Base-by-base conservation (phyloP, 2,888 invertebrate genomes). In the Tromatobia lineatoria region DNA sequence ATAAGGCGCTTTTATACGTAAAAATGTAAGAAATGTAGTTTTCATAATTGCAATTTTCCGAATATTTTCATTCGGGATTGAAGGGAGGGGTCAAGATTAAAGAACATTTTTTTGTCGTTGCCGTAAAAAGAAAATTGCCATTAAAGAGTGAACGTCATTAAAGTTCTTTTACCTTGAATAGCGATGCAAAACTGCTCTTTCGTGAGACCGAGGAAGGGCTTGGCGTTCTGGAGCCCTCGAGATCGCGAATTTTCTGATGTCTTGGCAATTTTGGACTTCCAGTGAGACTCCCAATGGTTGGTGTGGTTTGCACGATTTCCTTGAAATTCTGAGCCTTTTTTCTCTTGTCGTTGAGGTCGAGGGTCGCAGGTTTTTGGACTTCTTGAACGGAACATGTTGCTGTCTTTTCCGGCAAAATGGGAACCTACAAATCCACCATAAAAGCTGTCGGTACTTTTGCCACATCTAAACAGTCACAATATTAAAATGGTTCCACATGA, bases 161-260 rank as follows among this genome's bases (percentile, higher is more conserved):
- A 13, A 10, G n/a, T n/a, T 66, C 0, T 6, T 34, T 96, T 86
- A 97, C 96, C 92, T 96, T 96, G 91, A 98, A 98, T 59, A 98
- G 93, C 3, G 97, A 97, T 80, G 97, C 96, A 91, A 97, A 97
- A 45, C 97, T 97, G 89, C 97, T 97, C 92, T 97, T 97, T 52
- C 97, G 95, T 0, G 97, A 97, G 0, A 94, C 94, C 0, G 95
- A 95, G 0, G 95, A 95, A 0, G 97, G 97, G 1, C 97, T 97
- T 0, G 97, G 97, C 11, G 95, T 95, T 80, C 94, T 90, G 3
- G 94, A 94, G 45, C 94, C 92, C 89, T 94, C 91, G 85, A 91
- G 87, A 80, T 94, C 91, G 75, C 93, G 90, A 67, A 94, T 87
- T 88, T 94, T 91, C 86, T 94, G 92, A 90, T 94, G 93, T 84